Base-by-base conservation (phyloP, 2,888 invertebrate genomes). In the Melinaea marsaeus region DNA sequence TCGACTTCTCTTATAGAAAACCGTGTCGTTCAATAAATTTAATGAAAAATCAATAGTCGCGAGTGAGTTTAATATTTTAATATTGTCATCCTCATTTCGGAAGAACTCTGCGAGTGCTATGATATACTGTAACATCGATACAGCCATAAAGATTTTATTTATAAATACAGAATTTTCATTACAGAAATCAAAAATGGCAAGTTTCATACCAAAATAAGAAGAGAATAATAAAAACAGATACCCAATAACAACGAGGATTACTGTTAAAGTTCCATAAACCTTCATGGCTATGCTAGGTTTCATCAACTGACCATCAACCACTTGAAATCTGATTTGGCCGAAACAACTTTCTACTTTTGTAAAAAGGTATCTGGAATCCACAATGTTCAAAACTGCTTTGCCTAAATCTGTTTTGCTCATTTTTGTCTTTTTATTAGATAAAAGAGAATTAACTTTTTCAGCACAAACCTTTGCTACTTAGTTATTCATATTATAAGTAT, bases 311-410 rank as follows among this genome's bases (percentile, higher is more conserved):
- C 74, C 75, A 22, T 76, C 68, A 2, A 64, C 68, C 9, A 72
- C 51, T 45, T 72, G 71, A 60, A 79, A 80, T 70, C 84, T 70
- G 51, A 78, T 79, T 69, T 84, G 79, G 35, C 85, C 85, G 60
- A 74, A 81, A 13, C 68, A 47, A 61, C 75, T 71, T 69, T 84
- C 83, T 34, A 76, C 46, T 33, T 71, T 35, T 2, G 32, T 22
- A 32, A 32, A 11, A 2, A 79, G 32, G 51, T n/a, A 22, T 6
- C 75, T 63, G 1, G 81, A 80, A 62, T 72, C 76, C 46, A 72
- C 45, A 55, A 60, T 62, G 47, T 58, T 67, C n/a, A 42, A 37
- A 65, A 64, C 57, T 7, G 45, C 63, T 48, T 59, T 45, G 0
- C 54, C 35, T 57, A 57, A 9, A 13, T 59, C 45, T 57, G 22